Percentiles rank a stretch among this genome's conserved stretches.
These are phyloP conservation scores for Norana najaformis DNA, from an alignment of 2,888 invertebrate genomes.

Conservation along the genomic window DNA sequence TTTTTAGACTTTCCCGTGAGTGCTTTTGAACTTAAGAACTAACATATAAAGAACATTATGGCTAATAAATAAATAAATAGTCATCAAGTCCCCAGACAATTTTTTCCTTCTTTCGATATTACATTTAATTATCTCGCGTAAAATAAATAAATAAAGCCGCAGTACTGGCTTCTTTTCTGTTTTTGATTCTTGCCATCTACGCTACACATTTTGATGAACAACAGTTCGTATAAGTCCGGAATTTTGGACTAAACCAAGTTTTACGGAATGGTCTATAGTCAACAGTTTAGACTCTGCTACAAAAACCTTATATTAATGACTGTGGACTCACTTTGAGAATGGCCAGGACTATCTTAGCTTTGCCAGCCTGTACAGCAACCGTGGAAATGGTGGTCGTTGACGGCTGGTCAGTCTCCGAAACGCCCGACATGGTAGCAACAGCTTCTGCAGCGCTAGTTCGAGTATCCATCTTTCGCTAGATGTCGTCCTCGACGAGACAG, in stretches of 20 bases:
- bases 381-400: slow-evolving; percentile 80
- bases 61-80: background rate
- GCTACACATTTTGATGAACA: background rate
- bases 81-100: background rate
- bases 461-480: slow-evolving; percentile 21
- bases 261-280: background rate
- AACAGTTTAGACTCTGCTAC: background rate
- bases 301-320: slow-evolving; percentile 36
- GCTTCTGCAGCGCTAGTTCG: background rate
- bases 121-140: background rate
- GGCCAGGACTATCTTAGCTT: slow-evolving; percentile 83
- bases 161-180: too few species aligned
- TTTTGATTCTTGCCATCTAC: background rate
- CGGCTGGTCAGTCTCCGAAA: slow-evolving; percentile 45
- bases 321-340: slow-evolving; percentile 79
- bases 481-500: background rate
- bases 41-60: too few species aligned
- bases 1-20: too few species aligned
- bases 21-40: too few species aligned
- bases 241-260: background rate
- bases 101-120: background rate
- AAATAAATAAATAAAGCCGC: background rate
- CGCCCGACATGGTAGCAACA: background rate
- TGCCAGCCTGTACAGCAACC: slow-evolving; percentile 84
- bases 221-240: too few species aligned